These are phyloP conservation scores for Poecilobothrus nobilitatus DNA, from an alignment of 2,888 invertebrate genomes.

Conservation along the genomic window DNA sequence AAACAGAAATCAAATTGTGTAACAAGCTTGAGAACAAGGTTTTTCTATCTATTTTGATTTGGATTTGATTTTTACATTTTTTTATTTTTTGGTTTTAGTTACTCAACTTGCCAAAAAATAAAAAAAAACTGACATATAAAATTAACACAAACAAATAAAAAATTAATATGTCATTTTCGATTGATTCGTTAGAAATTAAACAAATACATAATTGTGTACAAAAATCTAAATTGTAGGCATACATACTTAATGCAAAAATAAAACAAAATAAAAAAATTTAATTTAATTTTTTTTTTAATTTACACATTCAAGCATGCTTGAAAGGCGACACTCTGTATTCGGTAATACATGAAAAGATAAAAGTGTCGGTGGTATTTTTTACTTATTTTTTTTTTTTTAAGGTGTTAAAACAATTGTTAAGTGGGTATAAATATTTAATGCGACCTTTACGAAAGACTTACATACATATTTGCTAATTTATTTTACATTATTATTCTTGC, in stretches of 20 bases:
- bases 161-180: not conserved
- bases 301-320: not conserved
- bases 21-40: constrained; percentile 6
- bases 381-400: not conserved
- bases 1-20: not conserved
- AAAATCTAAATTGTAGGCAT: too few relatives aligned
- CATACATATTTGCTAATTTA: too few relatives aligned
- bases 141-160: not conserved
- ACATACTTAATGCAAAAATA: too few relatives aligned
- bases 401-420: not conserved
- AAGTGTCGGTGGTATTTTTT: not conserved
- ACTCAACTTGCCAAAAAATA: not conserved
- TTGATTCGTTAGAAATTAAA: not conserved
- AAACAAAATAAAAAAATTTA: too few relatives aligned
- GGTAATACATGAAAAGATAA: not conserved
- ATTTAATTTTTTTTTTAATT: too few relatives aligned
- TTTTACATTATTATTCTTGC: too few relatives aligned
- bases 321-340: not conserved
- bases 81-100: too few relatives aligned
- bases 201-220: not conserved
- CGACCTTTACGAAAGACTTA: not conserved
- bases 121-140: not conserved
- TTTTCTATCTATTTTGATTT: not conserved
- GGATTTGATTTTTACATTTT: not conserved
- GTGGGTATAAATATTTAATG: not conserved